Evolutionary conservation across 2,113 vertebrate genomes (phyloP).

Genomic region (Rhinoderma darwinii): DNA sequence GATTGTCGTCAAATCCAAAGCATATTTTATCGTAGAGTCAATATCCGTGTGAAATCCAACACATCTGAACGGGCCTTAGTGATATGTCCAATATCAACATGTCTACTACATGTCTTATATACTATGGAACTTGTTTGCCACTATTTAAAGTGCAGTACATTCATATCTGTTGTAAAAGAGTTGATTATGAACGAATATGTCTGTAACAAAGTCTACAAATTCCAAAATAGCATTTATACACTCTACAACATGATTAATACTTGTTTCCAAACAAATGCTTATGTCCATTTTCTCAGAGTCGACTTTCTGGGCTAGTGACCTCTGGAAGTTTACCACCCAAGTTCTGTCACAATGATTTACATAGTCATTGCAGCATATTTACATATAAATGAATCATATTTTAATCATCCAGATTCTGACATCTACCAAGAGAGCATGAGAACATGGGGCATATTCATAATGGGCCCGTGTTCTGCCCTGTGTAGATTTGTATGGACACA

Average conservation of each 20-base stretch:
- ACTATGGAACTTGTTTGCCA: neutral
- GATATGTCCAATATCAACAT: no score
- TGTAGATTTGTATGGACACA: neutral
- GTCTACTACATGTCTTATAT: no score
- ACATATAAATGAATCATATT: neutral
- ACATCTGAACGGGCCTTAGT: no score
- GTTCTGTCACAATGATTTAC: conserved; percentile 38
- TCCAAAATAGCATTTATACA: neutral
- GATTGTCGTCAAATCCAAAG: no score
- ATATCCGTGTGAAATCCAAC: no score
- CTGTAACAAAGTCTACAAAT: neutral
- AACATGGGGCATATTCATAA: neutral
- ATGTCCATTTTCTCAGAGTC: neutral
- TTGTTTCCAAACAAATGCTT: neutral
- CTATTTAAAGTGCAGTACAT: neutral
- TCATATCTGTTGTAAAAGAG: neutral
- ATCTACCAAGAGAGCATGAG: neutral
- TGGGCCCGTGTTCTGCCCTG: neutral
- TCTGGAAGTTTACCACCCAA: conserved; percentile 22
- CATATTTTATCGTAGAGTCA: no score
- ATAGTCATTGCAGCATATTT: neutral
- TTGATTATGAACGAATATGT: neutral
- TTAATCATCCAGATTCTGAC: neutral
- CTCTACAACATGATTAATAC: neutral
- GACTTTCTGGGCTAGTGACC: conserved; percentile 18